phyloP scores from a whole-genome alignment of 2,888 invertebrate genomes.

The Pollenia angustigena region DNA sequence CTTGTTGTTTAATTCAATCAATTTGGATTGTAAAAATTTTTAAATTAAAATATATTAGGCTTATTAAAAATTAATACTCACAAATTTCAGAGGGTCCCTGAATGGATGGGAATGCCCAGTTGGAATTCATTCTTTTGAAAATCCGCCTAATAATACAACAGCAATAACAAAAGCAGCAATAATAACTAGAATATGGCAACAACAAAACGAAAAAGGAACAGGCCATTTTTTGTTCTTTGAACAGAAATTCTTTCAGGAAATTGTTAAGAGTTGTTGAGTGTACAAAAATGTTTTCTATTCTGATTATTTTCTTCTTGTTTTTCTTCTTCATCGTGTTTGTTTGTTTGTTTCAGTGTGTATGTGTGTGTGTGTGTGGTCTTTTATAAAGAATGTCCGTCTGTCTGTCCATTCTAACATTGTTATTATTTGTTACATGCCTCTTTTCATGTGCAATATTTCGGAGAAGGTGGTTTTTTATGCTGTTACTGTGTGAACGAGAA shows the following conservation, averaged over 20 bases:
- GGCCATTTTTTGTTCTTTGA: constrained; percentile 7
- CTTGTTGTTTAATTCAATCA: neutral
- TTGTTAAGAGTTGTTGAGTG: constrained; percentile 36
- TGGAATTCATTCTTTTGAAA: constrained; percentile 44
- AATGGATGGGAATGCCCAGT: neutral
- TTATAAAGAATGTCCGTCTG: constrained; percentile 27
- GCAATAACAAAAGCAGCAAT: neutral
- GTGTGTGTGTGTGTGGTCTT: neutral
- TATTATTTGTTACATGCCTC: constrained; percentile 30
- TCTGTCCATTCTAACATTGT: constrained; percentile 30
- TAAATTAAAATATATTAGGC: neutral
- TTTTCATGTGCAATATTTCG: constrained; percentile 31
- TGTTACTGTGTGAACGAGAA: neutral
- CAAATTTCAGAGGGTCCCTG: neutral
- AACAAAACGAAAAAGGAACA: neutral
- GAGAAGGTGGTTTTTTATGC: constrained; percentile 39
- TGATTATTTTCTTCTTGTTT: neutral
- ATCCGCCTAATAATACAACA: constrained; percentile 1
- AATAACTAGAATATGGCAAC: neutral
- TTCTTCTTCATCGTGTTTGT: neutral
- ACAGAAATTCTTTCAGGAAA: constrained; percentile 51
- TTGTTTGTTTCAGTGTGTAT: neutral
- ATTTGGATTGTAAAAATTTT: neutral
- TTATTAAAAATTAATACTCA: constrained; percentile 6
- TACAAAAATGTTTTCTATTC: constrained; percentile 4